phyloP scores from a whole-genome alignment of 1,140 invertebrate genomes.

The Camponotus vicinus region DNA sequence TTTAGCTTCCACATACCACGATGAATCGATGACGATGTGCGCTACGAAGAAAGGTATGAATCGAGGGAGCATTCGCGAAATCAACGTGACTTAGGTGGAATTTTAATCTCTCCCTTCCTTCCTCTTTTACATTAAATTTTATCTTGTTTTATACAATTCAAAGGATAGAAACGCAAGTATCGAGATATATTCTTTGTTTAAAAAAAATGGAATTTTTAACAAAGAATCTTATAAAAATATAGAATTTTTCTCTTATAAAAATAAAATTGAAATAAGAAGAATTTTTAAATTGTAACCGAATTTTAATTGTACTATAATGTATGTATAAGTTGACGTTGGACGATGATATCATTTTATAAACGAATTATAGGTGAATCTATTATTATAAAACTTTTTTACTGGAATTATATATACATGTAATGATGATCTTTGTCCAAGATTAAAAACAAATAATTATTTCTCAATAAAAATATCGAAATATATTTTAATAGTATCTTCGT shows the following conservation, averaged over 20 bases:
- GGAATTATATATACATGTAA: too few species aligned
- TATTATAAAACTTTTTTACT: too few species aligned
- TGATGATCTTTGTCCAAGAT: background rate
- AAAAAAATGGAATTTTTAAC: background rate
- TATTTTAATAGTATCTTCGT: background rate
- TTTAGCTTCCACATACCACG: conserved; percentile 31
- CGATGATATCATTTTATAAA: too few species aligned
- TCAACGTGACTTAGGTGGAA: conserved; percentile 13
- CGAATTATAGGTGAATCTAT: too few species aligned
- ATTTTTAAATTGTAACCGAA: background rate
- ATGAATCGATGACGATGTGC: conserved; percentile 46
- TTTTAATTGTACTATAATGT: background rate
- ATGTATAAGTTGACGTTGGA: too few species aligned
- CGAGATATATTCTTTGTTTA: background rate
- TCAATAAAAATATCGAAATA: background rate
- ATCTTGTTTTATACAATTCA: background rate
- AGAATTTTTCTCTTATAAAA: background rate
- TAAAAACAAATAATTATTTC: background rate
- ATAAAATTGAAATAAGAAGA: background rate
- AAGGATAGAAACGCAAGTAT: background rate
- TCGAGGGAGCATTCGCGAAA: background rate
- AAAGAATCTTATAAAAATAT: background rate
- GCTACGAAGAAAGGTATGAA: background rate
- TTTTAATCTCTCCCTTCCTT: background rate
- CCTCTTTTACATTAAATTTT: background rate